Percentiles rank a stretch among this genome's conserved stretches.
phyloP scores from a whole-genome alignment of 1,140 invertebrate genomes.

The Homarus americanus region DNA sequence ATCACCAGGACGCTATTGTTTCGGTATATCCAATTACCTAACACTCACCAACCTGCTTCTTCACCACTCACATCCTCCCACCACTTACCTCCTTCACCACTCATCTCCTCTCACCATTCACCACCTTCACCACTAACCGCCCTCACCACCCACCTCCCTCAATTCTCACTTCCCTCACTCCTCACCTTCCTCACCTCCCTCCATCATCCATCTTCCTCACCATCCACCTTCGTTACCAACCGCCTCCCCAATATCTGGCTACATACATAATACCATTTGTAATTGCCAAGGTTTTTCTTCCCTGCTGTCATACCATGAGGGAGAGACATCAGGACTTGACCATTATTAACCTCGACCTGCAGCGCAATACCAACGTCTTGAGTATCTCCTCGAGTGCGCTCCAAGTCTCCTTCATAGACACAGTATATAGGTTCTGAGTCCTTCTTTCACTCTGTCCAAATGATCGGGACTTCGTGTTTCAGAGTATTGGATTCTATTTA shows the following conservation, averaged over 20 bases:
- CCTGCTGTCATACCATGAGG: constrained; percentile 8
- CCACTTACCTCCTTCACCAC: too few species aligned
- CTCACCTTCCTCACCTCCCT: too few species aligned
- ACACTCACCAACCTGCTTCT: not conserved
- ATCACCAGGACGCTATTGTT: too few species aligned
- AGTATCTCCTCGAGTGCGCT: not conserved
- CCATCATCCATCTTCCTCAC: too few species aligned
- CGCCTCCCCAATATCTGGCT: constrained; percentile 16
- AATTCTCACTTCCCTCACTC: too few species aligned
- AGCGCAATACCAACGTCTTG: constrained; percentile 16
- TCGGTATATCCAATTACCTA: too few species aligned
- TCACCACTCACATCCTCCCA: not conserved
- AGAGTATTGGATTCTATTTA: not conserved
- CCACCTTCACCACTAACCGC: not conserved
- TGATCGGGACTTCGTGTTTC: not conserved
- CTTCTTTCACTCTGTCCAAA: not conserved
- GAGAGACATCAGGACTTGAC: not conserved
- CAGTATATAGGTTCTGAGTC: not conserved
- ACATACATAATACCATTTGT: constrained; percentile 31
- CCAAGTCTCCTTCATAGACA: constrained; percentile 1
- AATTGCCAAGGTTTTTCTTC: constrained; percentile 24
- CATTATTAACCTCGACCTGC: constrained; percentile 23
- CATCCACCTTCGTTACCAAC: not conserved
- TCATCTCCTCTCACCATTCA: not conserved
- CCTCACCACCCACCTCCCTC: not conserved